Conservation (phyloP, 2,113 vertebrate genomes). For the Corydoras sp. region DNA sequence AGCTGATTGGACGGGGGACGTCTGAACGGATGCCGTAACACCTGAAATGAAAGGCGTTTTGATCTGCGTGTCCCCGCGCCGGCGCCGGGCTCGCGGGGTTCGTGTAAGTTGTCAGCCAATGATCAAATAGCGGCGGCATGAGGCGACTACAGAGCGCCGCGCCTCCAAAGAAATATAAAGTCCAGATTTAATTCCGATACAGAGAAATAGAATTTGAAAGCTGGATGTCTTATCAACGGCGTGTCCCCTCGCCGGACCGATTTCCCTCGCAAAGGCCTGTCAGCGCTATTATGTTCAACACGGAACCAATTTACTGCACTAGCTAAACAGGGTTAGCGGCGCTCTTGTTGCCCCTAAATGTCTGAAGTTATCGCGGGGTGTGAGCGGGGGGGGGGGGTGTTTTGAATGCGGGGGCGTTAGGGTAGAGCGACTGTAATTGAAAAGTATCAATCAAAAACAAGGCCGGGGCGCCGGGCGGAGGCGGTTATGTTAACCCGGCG, state of each 20-base stretch:
- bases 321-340: conserved; percentile 92
- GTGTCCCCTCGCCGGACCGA: conserved; percentile 97
- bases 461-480: conserved; percentile 70
- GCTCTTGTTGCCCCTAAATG: conserved; percentile 92
- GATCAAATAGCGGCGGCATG: conserved; percentile 80
- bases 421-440: conserved; percentile 96
- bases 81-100: conserved; percentile 69
- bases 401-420: conserved; percentile 92
- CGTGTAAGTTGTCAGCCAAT: conserved; percentile 88
- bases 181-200: conserved; percentile 99
- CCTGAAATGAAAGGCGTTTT: no score
- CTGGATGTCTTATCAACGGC: conserved; percentile 95
- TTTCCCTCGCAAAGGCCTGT: conserved; percentile 99
- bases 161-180: conserved; percentile 96
- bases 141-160: conserved; percentile 77
- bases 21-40: no score
- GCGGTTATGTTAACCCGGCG: conserved; percentile 70
- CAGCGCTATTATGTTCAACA: conserved; percentile 98
- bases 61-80: conserved; percentile 39
- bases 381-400: conserved; percentile 48
- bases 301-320: conserved; percentile 98
- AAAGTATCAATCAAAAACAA: conserved; percentile 99
- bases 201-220: conserved; percentile 99
- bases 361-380: conserved; percentile 87
- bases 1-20: no score